Evolutionary conservation across 2,113 vertebrate genomes (phyloP).

Genomic region (Misgurnus anguillicaudatus): DNA sequence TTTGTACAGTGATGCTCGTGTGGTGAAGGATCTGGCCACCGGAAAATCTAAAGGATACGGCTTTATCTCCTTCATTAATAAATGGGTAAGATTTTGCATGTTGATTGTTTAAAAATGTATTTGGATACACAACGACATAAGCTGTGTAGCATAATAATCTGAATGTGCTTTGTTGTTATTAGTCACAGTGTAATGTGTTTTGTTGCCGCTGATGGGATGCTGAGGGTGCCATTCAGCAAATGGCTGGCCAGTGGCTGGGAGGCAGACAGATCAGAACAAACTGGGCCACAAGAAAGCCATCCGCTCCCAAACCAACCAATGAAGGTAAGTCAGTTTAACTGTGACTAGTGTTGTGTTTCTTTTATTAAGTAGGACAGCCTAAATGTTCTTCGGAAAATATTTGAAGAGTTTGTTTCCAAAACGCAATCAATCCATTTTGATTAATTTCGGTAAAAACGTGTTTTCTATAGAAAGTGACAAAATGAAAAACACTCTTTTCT

Average conservation of each 20-base stretch:
- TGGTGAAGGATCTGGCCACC: constrained; percentile 98
- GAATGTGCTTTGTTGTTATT: not conserved
- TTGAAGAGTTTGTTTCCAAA: no score
- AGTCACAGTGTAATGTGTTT: not conserved
- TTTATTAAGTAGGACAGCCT: no score
- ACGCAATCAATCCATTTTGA: no score
- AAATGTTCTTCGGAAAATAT: no score
- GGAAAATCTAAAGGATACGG: constrained; percentile 99
- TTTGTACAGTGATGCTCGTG: constrained; percentile 85
- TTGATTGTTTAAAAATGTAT: no score
- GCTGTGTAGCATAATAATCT: not conserved
- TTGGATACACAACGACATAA: no score
- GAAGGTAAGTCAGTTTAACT: constrained; percentile 79
- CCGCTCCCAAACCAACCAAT: constrained; percentile 90
- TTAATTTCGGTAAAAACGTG: no score
- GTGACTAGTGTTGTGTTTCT: no score
- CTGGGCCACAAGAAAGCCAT: constrained; percentile 98
- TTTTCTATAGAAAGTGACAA: no score
- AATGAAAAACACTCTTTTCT: no score
- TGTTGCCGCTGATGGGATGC: constrained; percentile 79
- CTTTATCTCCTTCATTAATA: constrained; percentile 99
- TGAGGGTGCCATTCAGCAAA: constrained; percentile 97
- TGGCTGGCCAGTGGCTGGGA: constrained; percentile 98
- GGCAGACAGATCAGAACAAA: constrained; percentile 98
- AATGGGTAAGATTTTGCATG: constrained; percentile 80